Conservation (phyloP, 2,888 invertebrate species). For the Agonopterix heracliana region DNA sequence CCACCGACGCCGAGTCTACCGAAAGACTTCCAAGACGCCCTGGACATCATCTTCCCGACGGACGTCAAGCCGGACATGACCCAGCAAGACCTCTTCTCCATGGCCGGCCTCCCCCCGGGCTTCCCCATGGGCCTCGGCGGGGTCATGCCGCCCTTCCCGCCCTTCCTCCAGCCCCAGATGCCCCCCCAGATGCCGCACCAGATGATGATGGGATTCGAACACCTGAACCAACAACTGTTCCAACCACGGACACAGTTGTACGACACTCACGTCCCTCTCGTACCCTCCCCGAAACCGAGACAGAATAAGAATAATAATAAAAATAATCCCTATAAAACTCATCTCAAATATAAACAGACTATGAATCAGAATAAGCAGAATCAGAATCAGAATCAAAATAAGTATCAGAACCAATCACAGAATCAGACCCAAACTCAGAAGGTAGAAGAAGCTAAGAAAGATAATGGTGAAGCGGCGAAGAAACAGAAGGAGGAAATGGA, state of each 20-base stretch:
- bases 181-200: constrained; percentile 34
- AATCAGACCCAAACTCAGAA: constrained; percentile 2
- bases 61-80: constrained; percentile 36
- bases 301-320: constrained; percentile 13
- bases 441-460: constrained; percentile 5
- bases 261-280: constrained; percentile 55
- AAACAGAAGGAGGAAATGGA: constrained; percentile 76
- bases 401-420: constrained; percentile 18
- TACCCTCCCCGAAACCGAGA: constrained; percentile 30
- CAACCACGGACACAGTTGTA: constrained; percentile 48
- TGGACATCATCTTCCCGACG: constrained; percentile 79
- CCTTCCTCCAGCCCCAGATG: constrained; percentile 26
- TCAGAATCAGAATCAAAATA: constrained; percentile 12
- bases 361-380: constrained; percentile 14
- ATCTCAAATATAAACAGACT: constrained; percentile 5
- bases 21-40: constrained; percentile 80
- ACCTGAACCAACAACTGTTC: constrained; percentile 46
- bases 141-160: constrained; percentile 33
- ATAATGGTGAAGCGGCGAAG: constrained; percentile 27
- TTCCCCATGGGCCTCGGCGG: constrained; percentile 23
- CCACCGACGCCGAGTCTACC: constrained; percentile 52
- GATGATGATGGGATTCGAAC: constrained; percentile 55
- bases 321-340: constrained; percentile 3
- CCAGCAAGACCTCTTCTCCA: constrained; percentile 23
- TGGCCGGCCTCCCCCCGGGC: constrained; percentile 27